These are phyloP conservation scores for Leucania comma DNA, from an alignment of 2,888 invertebrate species.

Conservation along the genomic window DNA sequence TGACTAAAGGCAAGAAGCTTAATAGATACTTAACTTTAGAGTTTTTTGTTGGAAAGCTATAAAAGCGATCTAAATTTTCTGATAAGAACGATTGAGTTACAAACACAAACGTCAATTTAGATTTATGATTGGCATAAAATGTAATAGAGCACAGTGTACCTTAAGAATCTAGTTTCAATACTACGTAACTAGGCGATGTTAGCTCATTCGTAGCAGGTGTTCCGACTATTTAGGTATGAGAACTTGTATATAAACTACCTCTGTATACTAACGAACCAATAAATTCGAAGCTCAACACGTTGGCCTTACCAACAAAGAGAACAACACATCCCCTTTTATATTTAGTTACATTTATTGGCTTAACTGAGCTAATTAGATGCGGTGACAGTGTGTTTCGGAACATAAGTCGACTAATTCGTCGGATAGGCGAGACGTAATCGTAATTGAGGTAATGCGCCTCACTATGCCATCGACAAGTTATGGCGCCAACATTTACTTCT, in stretches of 20 bases:
- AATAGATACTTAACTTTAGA: conserved; percentile 32
- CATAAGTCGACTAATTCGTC: conserved; percentile 76
- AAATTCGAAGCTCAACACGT: conserved; percentile 33
- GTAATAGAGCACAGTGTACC: conserved; percentile 28
- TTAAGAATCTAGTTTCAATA: conserved; percentile 39
- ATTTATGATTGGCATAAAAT: conserved; percentile 54
- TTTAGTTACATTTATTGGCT: conserved; percentile 67
- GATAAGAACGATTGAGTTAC: conserved; percentile 48
- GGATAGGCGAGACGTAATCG: conserved; percentile 74
- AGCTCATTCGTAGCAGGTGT: conserved; percentile 47
- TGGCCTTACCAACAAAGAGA: conserved; percentile 38
- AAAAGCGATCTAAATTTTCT: conserved; percentile 37
- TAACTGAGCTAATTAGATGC: conserved; percentile 75
- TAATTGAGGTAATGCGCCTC: conserved; percentile 76
- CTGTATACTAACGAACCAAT: conserved; percentile 27
- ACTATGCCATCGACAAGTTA: conserved; percentile 71
- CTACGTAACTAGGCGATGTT: conserved; percentile 41
- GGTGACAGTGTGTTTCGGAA: conserved; percentile 76
- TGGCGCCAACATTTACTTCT: conserved; percentile 75
- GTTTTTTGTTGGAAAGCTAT: conserved; percentile 41
- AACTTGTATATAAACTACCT: conserved; percentile 19
- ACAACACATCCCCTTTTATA: conserved; percentile 53
- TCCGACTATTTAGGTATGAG: conserved; percentile 35
- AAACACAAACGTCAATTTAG: conserved; percentile 31
- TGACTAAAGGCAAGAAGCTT: conserved; percentile 30